Evolutionary conservation across 2,797 vertebrate species (phyloP).

Genomic region (Pseudochromis fuscus): DNA sequence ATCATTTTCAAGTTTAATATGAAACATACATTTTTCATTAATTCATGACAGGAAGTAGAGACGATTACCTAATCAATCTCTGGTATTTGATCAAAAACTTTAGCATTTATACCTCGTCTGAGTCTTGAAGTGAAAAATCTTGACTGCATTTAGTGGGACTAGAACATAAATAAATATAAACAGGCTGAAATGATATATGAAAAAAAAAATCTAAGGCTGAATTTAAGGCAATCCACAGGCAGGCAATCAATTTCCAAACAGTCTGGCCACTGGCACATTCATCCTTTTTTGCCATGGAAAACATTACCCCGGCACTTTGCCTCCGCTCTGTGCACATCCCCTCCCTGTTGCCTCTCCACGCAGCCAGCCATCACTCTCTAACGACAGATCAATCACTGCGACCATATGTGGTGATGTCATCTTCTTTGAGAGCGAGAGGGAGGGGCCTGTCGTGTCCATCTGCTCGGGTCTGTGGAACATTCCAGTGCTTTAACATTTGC

Average conservation of each 20-base stretch:
- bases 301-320: slow-evolving; percentile 43
- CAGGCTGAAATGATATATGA: not conserved
- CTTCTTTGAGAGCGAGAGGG: slow-evolving; percentile 69
- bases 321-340: slow-evolving; percentile 39
- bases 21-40: not conserved
- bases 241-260: slow-evolving; percentile 37
- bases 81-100: not conserved
- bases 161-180: slow-evolving; percentile 13
- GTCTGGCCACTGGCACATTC: slow-evolving; percentile 38
- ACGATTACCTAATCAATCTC: not conserved
- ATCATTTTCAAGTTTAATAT: not conserved
- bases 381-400: slow-evolving; percentile 77
- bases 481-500: slow-evolving; percentile 81
- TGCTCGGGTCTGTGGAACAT: slow-evolving; percentile 76
- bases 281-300: slow-evolving; percentile 61
- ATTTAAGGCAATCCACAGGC: slow-evolving; percentile 14
- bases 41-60: not conserved
- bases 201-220: not conserved
- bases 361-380: slow-evolving; percentile 67
- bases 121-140: too few species aligned
- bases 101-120: too few species aligned
- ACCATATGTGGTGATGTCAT: slow-evolving; percentile 83
- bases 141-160: not conserved
- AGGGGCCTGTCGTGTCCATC: slow-evolving; percentile 74
- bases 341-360: slow-evolving; percentile 45